Conservation (phyloP, 2,113 vertebrate species). For the Xyliphius kryptos region DNA sequence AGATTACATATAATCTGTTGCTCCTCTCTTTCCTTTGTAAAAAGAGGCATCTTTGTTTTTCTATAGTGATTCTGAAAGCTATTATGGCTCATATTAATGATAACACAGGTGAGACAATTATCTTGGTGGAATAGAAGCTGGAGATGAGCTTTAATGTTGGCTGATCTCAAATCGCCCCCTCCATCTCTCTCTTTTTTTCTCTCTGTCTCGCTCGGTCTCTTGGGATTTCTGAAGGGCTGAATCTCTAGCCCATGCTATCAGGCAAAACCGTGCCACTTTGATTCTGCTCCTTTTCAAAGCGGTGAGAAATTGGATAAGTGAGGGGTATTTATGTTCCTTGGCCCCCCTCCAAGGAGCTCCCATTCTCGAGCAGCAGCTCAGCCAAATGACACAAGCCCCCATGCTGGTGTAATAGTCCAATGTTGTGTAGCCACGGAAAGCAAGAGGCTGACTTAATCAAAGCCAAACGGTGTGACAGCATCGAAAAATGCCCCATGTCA, state of each 20-base stretch:
- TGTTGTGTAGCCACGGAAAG: conserved; percentile 24
- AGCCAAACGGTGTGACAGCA: conserved; percentile 52
- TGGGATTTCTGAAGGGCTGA: conserved; percentile 33
- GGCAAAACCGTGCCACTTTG: conserved; percentile 36
- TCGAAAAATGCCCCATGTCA: conserved; percentile 46
- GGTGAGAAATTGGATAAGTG: conserved; percentile 41
- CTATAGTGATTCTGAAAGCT: too few species aligned
- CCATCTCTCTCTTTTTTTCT: conserved; percentile 18
- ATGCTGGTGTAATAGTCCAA: conserved; percentile 34
- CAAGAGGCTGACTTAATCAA: conserved; percentile 51
- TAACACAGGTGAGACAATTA: conserved; percentile 40
- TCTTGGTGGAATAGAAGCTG: conserved; percentile 30
- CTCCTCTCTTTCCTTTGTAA: too few species aligned
- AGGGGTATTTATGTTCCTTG: conserved; percentile 38
- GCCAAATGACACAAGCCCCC: conserved; percentile 44
- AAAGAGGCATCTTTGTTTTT: too few species aligned
- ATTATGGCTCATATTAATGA: too few species aligned
- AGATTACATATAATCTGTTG: too few species aligned
- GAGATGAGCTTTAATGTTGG: conserved; percentile 31
- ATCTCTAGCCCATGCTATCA: conserved; percentile 26
- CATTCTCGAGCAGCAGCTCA: conserved; percentile 44
- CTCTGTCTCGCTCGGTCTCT: too few species aligned
- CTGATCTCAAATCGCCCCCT: conserved; percentile 29
- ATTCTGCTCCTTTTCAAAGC: conserved; percentile 28
- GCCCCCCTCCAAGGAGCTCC: conserved; percentile 42